A percentile compares a stretch with the other conserved stretches of the same genome.
These are phyloP conservation scores for Bambusicola thoracicus DNA, from an alignment of 2,113 vertebrate species.

Conservation along the genomic window DNA sequence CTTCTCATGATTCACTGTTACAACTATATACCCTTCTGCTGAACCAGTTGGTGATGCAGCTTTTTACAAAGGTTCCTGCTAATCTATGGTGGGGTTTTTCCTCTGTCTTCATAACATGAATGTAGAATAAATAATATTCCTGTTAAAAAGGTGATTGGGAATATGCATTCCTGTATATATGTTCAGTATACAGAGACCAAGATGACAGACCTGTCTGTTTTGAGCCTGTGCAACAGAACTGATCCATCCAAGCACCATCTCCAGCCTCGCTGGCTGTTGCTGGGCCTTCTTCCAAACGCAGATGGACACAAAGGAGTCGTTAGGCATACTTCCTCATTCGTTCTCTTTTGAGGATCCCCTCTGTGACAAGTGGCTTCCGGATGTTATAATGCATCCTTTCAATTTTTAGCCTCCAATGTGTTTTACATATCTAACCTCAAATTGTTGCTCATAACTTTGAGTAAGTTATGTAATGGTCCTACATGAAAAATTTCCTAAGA, in stretches of 20 bases:
- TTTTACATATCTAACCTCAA: background rate
- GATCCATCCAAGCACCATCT: background rate
- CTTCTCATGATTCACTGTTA: background rate
- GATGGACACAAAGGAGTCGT: background rate
- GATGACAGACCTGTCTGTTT: background rate
- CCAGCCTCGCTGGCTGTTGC: background rate
- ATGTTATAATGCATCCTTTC: background rate
- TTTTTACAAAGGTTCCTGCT: background rate
- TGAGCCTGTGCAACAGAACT: background rate
- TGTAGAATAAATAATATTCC: background rate
- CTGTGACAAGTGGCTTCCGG: background rate
- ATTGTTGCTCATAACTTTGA: background rate
- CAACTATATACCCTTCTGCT: background rate
- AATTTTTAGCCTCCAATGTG: background rate
- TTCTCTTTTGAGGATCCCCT: background rate
- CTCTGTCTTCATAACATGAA: background rate
- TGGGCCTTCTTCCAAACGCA: background rate
- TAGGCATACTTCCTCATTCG: background rate
- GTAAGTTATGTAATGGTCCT: background rate
- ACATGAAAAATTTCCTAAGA: background rate
- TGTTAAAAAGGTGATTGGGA: background rate
- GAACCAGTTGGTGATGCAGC: background rate
- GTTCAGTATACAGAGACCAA: background rate
- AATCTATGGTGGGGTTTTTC: background rate
- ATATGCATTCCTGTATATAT: rapidly evolving